A percentile compares a stretch with the other conserved stretches of the same genome.
phyloP scores from a whole-genome alignment of 2,113 vertebrate species.

The Mobula birostris region DNA sequence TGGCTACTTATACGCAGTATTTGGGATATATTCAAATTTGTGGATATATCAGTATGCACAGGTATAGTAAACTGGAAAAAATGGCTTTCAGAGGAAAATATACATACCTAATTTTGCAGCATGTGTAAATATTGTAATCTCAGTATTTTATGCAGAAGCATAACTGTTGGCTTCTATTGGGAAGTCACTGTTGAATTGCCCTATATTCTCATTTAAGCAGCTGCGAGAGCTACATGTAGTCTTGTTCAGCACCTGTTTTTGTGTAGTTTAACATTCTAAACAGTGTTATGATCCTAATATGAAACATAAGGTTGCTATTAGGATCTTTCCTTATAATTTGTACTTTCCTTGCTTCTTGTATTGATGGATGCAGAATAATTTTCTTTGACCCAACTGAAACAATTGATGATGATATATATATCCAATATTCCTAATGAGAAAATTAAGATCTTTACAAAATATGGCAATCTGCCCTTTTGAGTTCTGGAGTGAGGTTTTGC shows the following conservation, averaged over 20 bases:
- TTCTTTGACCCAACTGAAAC: not conserved
- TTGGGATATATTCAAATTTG: not conserved
- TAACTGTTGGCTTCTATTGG: not conserved
- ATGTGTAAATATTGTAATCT: not conserved
- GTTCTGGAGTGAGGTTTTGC: not conserved
- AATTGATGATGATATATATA: not conserved
- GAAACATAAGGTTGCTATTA: not conserved
- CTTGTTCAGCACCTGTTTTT: constrained; percentile 2
- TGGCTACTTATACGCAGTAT: not conserved
- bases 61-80: not conserved
- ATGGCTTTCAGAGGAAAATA: not conserved
- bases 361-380: not conserved
- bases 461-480: not conserved
- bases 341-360: not conserved
- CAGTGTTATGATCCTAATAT: not conserved
- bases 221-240: not conserved
- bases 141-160: not conserved
- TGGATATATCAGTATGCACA: not conserved
- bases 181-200: not conserved
- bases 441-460: not conserved
- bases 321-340: no score
- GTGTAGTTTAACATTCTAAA: not conserved
- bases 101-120: not conserved
- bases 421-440: not conserved
- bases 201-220: not conserved